These are phyloP conservation scores for Chymomyza costata DNA, from an alignment of 1,140 invertebrate species.

Conservation along the genomic window DNA sequence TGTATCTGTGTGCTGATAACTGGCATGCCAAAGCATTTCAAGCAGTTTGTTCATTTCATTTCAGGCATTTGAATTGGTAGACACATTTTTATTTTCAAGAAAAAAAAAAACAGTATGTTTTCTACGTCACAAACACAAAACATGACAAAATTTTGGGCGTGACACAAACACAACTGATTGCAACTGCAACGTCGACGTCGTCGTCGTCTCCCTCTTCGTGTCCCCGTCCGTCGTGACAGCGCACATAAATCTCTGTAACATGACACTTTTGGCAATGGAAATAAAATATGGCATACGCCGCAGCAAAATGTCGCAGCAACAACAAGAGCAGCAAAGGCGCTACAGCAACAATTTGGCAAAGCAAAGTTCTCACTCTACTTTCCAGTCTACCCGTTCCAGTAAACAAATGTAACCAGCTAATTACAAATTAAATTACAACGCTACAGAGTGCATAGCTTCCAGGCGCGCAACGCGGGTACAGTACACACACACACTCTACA, in stretches of 20 bases:
- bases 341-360: not conserved
- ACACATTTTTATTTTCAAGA: conserved; percentile 49
- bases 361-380: conserved; percentile 25
- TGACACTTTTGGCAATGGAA: conserved; percentile 75
- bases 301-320: conserved; percentile 62
- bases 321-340: conserved; percentile 3
- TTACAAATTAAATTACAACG: conserved; percentile 70
- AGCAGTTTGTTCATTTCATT: too few relatives aligned
- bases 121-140: conserved; percentile 54
- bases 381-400: conserved; percentile 56
- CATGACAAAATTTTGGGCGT: conserved; percentile 72
- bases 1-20: conserved; percentile 44
- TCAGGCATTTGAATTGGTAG: conserved; percentile 67
- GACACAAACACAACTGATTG: conserved; percentile 27
- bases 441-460: too few relatives aligned
- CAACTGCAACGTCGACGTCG: too few relatives aligned
- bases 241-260: conserved; percentile 75
- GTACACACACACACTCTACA: not conserved
- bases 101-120: conserved; percentile 50
- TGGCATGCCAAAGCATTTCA: conserved; percentile 47
- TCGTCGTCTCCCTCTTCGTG: too few relatives aligned
- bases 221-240: conserved; percentile 56
- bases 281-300: conserved; percentile 74
- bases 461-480: conserved; percentile 14
- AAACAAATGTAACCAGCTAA: conserved; percentile 50